Evolutionary conservation across 2,888 invertebrate species (phyloP).

Genomic region (Melipona bicolor): DNA sequence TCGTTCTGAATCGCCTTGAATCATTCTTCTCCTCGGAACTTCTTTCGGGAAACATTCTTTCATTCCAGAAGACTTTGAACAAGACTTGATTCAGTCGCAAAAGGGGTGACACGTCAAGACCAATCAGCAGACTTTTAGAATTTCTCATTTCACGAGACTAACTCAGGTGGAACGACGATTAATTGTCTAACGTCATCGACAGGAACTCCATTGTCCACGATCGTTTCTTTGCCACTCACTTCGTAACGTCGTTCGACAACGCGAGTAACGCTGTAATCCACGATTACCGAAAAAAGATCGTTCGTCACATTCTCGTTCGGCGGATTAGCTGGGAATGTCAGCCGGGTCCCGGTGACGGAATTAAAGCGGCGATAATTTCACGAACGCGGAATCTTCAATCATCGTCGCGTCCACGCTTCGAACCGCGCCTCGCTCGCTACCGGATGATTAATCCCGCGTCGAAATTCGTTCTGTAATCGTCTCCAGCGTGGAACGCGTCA

Average conservation of each 20-base stretch:
- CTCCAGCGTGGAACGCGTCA: neutral
- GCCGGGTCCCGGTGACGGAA: neutral
- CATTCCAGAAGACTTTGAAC: too few species aligned
- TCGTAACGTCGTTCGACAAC: neutral
- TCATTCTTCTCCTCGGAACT: too few species aligned
- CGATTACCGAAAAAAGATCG: conserved; percentile 5
- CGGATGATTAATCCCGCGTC: conserved; percentile 18
- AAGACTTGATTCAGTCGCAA: too few species aligned
- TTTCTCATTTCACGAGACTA: too few species aligned
- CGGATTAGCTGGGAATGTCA: neutral
- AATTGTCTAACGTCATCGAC: neutral
- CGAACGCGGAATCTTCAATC: conserved; percentile 9
- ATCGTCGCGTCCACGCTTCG: neutral
- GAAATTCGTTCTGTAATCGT: conserved; percentile 19
- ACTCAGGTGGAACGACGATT: too few species aligned
- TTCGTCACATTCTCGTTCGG: neutral
- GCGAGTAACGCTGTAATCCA: neutral
- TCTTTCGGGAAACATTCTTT: too few species aligned
- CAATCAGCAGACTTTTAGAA: too few species aligned
- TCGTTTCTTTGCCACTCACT: neutral
- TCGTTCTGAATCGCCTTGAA: too few species aligned
- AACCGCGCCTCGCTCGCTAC: neutral
- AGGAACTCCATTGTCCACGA: neutral
- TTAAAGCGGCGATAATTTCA: conserved; percentile 32
- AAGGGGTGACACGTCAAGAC: too few species aligned